Evolutionary conservation across 2,113 vertebrate genomes (phyloP).

Genomic region (Nanorana parkeri): DNA sequence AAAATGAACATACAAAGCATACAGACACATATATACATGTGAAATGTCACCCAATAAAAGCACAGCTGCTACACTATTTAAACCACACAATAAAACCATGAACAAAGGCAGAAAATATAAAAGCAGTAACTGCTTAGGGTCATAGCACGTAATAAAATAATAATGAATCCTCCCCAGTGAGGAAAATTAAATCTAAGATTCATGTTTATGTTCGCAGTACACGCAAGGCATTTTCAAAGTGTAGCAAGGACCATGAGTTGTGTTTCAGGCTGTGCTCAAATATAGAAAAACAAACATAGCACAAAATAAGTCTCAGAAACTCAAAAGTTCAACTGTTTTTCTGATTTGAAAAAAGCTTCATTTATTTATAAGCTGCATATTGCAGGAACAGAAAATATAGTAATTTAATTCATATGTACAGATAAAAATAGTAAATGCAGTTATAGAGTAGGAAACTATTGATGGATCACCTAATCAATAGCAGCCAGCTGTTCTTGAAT

Average conservation of each 20-base stretch:
- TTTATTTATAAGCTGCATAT: background rate
- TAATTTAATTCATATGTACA: too few species aligned
- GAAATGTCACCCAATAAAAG: constrained; percentile 13
- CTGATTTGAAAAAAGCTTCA: background rate
- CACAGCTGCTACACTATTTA: constrained; percentile 27
- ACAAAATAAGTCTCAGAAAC: background rate
- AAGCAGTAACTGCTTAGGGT: constrained; percentile 34
- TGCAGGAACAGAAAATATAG: too few species aligned
- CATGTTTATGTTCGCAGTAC: constrained; percentile 25
- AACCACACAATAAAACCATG: constrained; percentile 14
- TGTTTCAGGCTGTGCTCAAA: background rate
- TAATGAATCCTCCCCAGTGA: constrained; percentile 31
- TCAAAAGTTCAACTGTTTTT: background rate
- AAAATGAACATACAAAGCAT: background rate
- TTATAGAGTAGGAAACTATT: too few species aligned
- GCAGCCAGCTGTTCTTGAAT: too few species aligned
- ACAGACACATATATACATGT: constrained; percentile 6
- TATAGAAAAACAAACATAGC: background rate
- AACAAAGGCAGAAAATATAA: constrained; percentile 36
- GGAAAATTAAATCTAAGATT: constrained; percentile 39
- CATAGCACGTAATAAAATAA: constrained; percentile 36
- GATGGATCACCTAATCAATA: too few species aligned
- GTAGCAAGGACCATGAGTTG: constrained; percentile 5
- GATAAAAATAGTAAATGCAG: too few species aligned
- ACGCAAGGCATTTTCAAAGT: constrained; percentile 8